Evolutionary conservation across 2,888 invertebrate genomes (phyloP), one percentile per base, ranked within the genome.

Genomic region (Druceiella hillmani): DNA sequence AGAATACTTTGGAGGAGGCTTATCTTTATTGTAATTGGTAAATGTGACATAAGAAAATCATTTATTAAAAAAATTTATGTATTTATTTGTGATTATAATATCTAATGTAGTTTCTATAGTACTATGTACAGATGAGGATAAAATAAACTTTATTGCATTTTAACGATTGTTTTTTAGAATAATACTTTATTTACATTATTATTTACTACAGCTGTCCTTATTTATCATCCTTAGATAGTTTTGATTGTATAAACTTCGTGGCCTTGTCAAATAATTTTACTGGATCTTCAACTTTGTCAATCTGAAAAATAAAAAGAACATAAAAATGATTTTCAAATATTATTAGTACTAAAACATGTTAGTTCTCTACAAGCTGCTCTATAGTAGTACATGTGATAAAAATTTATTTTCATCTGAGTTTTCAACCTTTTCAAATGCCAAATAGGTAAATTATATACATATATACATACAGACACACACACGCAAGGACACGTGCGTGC

Each of bases 221-320:
- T 71, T 76, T 59, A 57, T 74, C 52, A 47, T 54, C 50, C 44
- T 52, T 52, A 16, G 50, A 41, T 55, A 67, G 58, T 66, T 87
- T 81, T 44, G 76, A 74, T 47, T 88, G 84, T 13, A 84, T 61
- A 57, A 75, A 81, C 36, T 79, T 76, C 59, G 80, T 81, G 27
- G 85, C 59, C 61, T 81, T 83, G 45, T 82, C 79, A 54, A 81
- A 64, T 51, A 91, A 56, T 50, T 79, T 81, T 42, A 69, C 63
- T 3, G 92, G 93, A 50, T 91, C 86, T 63, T 91, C 90, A 3
- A 92, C 86, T 58, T 82, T 79, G 4, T 90, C 89, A 46, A 91
- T 75, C 89, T 92, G 64, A 38, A 70, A 66, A 46, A 46, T 46
- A 49, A 52, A 47, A 50, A 37, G 4, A 9, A 31, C 4, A 45